A percentile compares a stretch with the other conserved stretches of the same genome.
Evolutionary conservation across 1,140 invertebrate species (phyloP).

Genomic region (Pararge aegeria): DNA sequence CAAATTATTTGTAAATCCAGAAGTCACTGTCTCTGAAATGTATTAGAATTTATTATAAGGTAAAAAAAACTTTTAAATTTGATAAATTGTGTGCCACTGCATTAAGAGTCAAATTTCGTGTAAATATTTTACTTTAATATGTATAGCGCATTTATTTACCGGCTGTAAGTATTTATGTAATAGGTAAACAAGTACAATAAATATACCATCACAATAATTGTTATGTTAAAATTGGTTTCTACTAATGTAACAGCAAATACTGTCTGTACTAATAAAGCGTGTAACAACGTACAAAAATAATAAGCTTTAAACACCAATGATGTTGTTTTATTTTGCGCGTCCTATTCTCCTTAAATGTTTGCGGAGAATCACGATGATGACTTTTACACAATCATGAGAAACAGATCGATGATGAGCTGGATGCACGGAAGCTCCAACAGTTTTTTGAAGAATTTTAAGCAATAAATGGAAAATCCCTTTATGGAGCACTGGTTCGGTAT

Average conservation of each 20-base stretch:
- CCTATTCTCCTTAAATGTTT: not conserved
- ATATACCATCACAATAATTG: slow-evolving; percentile 52
- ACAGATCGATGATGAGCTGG: no score
- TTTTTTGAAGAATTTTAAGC: no score
- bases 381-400: no score
- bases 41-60: no score
- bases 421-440: no score
- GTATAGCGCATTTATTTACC: slow-evolving; percentile 72
- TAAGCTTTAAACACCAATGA: slow-evolving; percentile 67
- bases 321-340: slow-evolving; percentile 24
- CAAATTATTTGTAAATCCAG: no score
- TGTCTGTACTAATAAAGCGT: slow-evolving; percentile 66
- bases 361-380: no score
- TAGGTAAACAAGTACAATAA: slow-evolving; percentile 39
- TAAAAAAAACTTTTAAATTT: not conserved
- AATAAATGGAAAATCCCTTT: no score
- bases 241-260: slow-evolving; percentile 33
- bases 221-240: slow-evolving; percentile 39
- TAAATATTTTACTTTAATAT: slow-evolving; percentile 63
- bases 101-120: slow-evolving; percentile 31
- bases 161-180: slow-evolving; percentile 68
- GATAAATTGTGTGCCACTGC: slow-evolving; percentile 3
- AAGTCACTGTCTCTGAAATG: no score
- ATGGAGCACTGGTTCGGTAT: no score
- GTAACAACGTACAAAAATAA: slow-evolving; percentile 75